Conservation (phyloP, 2,888 invertebrate species). For the Petrolisthes cinctipes region DNA sequence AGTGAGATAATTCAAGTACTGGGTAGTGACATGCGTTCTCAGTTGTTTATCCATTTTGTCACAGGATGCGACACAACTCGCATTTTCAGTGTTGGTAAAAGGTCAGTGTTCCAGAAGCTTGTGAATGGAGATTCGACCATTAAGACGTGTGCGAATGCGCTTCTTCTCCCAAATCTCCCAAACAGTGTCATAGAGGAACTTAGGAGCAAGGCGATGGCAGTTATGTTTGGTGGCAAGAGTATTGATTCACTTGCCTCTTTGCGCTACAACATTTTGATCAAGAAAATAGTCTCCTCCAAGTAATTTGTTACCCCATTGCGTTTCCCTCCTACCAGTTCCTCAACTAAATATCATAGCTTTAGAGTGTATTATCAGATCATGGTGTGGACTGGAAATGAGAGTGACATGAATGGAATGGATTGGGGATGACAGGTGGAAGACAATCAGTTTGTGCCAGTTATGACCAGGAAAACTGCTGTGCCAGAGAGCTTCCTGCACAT, state of each 20-base stretch:
- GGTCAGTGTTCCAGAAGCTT: slow-evolving; percentile 30
- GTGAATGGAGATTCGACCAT: slow-evolving; percentile 5
- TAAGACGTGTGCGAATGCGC: slow-evolving; percentile 2
- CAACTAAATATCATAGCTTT: too few species aligned
- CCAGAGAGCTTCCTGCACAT: slow-evolving; percentile 21
- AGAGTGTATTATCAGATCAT: too few species aligned
- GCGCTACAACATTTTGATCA: too few species aligned
- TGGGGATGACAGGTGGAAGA: slow-evolving; percentile 35
- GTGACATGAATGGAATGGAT: too few species aligned
- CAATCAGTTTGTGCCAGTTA: slow-evolving; percentile 30
- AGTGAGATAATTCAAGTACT: background rate
- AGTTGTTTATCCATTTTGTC: slow-evolving; percentile 38
- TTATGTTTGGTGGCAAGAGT: slow-evolving; percentile 17
- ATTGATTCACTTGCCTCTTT: background rate
- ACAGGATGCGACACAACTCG: slow-evolving; percentile 38
- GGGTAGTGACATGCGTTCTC: slow-evolving; percentile 17
- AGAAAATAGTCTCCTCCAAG: too few species aligned
- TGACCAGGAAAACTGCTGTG: background rate
- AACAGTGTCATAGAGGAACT: background rate
- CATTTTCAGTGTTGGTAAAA: slow-evolving; percentile 33
- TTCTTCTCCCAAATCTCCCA: slow-evolving; percentile 4
- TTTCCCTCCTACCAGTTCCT: too few species aligned
- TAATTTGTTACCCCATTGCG: too few species aligned
- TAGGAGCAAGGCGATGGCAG: slow-evolving; percentile 20
- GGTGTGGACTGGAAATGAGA: too few species aligned